Percentiles rank a stretch among this genome's conserved stretches.
phyloP scores from a whole-genome alignment of 2,888 invertebrate species.

The Homarus gammarus region DNA sequence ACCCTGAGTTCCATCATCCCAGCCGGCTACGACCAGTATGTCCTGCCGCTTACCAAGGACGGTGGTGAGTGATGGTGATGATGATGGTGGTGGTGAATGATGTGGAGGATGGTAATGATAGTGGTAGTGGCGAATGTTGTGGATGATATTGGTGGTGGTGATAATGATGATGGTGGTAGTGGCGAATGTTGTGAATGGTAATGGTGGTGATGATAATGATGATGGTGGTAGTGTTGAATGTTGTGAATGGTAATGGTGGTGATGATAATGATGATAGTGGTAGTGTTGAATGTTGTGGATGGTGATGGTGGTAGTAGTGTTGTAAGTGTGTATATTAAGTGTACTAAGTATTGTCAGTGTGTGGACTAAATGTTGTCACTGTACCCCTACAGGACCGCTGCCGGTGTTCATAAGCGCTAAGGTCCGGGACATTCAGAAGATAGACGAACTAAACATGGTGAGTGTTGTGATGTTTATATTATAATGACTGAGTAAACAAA shows the following conservation, averaged over 20 bases:
- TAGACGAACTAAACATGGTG: constrained; percentile 52
- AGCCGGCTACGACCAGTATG: constrained; percentile 18
- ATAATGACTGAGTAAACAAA: too few relatives aligned
- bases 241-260: neutral
- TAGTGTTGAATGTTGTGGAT: neutral
- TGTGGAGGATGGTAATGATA: too few relatives aligned
- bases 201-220: neutral
- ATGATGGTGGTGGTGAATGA: neutral
- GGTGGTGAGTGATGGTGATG: neutral
- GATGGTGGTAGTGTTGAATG: too few relatives aligned
- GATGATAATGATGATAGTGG: too few relatives aligned
- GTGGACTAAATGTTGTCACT: constrained; percentile 1
- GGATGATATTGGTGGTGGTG: neutral
- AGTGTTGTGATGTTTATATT: too few relatives aligned
- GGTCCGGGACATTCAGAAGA: constrained; percentile 57
- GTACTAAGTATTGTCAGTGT: too few relatives aligned
- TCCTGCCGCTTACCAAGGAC: neutral
- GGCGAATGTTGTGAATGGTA: neutral
- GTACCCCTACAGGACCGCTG: constrained; percentile 26
- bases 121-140: too few relatives aligned
- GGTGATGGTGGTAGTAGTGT: too few relatives aligned
- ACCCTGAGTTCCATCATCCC: constrained; percentile 10
- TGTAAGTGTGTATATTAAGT: constrained; percentile 10
- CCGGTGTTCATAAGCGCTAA: constrained; percentile 55
- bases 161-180: too few relatives aligned